phyloP scores from a whole-genome alignment of 2,797 vertebrate species.

The Masticophis lateralis region DNA sequence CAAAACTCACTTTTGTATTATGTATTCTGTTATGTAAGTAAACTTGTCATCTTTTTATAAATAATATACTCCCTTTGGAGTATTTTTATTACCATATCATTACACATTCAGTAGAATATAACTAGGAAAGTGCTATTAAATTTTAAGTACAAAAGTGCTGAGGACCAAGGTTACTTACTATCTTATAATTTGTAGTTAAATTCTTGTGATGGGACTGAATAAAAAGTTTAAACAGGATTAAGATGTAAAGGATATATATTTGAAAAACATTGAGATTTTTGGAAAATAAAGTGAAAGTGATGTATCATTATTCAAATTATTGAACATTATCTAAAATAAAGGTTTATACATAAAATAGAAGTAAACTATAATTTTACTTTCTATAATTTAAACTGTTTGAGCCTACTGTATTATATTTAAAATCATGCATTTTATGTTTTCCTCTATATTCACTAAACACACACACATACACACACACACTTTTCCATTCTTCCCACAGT shows the following conservation, averaged over 20 bases:
- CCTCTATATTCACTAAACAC: no score
- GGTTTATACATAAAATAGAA: neutral
- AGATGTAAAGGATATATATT: neutral
- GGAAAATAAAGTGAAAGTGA: neutral
- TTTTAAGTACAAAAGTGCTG: slow-evolving; percentile 26
- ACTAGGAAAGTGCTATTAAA: slow-evolving; percentile 39
- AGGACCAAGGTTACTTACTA: slow-evolving; percentile 6
- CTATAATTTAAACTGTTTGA: neutral
- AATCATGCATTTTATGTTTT: neutral
- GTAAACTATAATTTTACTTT: neutral
- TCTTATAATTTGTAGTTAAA: neutral
- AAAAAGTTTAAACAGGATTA: neutral
- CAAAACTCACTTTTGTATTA: slow-evolving; percentile 44
- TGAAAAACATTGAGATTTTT: neutral
- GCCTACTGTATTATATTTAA: slow-evolving; percentile 32
- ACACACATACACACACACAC: no score
- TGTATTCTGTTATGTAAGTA: slow-evolving; percentile 54
- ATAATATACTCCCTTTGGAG: slow-evolving; percentile 45
- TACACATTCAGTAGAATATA: slow-evolving; percentile 48
- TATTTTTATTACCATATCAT: slow-evolving; percentile 44
- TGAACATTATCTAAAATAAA: neutral
- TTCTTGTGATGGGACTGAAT: neutral
- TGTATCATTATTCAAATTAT: neutral
- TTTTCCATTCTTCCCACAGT: no score
- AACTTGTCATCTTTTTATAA: slow-evolving; percentile 46